A percentile compares a stretch with the other conserved stretches of the same genome.
Evolutionary conservation across 2,888 invertebrate species (phyloP).

Genomic region (Pseudococcus jackbeardsleyi): DNA sequence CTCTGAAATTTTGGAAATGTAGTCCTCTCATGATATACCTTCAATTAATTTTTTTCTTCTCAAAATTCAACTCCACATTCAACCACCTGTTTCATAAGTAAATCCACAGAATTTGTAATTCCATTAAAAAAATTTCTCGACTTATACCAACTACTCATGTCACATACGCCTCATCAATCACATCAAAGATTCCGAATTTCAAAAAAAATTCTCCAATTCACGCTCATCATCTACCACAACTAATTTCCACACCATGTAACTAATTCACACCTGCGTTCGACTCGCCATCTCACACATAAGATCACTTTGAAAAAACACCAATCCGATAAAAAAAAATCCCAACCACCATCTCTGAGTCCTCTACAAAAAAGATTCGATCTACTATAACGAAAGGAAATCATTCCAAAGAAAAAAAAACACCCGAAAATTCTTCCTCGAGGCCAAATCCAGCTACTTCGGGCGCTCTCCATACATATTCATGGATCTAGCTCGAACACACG

Average conservation of each 20-base stretch:
- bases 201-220: neutral
- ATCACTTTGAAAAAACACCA: neutral
- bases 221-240: neutral
- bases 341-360: neutral
- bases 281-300: neutral
- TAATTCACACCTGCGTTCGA: constrained; percentile 13
- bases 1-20: no score
- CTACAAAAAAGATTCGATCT: neutral
- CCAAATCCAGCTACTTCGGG: neutral
- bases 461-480: constrained; percentile 25
- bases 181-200: neutral
- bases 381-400: neutral
- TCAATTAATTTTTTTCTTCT: no score
- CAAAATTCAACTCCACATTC: no score
- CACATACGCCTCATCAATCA: neutral
- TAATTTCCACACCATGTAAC: constrained; percentile 6
- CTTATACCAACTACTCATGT: neutral
- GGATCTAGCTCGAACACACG: neutral
- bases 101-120: no score
- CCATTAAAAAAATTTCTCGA: neutral
- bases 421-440: constrained; percentile 8
- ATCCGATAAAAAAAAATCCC: neutral
- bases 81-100: no score
- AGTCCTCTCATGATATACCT: no score
- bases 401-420: neutral